These are phyloP conservation scores for Thunnus maccoyii DNA, from an alignment of 2,113 vertebrate genomes.

Conservation along the genomic window DNA sequence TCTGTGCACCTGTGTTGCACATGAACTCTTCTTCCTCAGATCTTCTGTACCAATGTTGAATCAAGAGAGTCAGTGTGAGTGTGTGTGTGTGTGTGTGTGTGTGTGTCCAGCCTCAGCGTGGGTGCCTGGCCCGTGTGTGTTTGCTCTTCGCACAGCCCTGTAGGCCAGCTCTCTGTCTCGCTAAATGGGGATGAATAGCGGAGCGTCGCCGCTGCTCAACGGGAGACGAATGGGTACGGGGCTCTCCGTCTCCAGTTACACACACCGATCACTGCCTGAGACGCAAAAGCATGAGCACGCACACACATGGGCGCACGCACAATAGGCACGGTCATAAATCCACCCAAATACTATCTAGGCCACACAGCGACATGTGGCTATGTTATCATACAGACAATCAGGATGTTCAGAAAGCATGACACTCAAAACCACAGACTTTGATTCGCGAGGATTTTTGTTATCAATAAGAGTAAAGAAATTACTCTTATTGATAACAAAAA, in stretches of 20 bases:
- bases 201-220: constrained; percentile 66
- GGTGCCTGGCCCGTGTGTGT: constrained; percentile 17
- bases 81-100: constrained; percentile 41
- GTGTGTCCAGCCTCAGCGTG: constrained; percentile 18
- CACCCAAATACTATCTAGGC: constrained; percentile 48
- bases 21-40: too few relatives aligned
- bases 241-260: constrained; percentile 68
- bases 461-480: constrained; percentile 1
- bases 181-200: constrained; percentile 79
- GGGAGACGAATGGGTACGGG: constrained; percentile 66
- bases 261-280: constrained; percentile 54
- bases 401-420: constrained; percentile 30
- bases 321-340: constrained; percentile 13
- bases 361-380: constrained; percentile 18
- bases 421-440: constrained; percentile 20
- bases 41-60: neutral
- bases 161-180: constrained; percentile 69
- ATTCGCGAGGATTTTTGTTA: constrained; percentile 2
- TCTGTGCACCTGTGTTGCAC: too few relatives aligned
- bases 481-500: too few relatives aligned
- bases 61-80: constrained; percentile 1
- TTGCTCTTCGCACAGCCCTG: constrained; percentile 64
- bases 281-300: constrained; percentile 18
- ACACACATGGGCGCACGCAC: constrained; percentile 6
- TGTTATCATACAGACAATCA: constrained; percentile 23